Evolutionary conservation across 2,888 invertebrate species (phyloP).

Genomic region (Amaurobius ferox): DNA sequence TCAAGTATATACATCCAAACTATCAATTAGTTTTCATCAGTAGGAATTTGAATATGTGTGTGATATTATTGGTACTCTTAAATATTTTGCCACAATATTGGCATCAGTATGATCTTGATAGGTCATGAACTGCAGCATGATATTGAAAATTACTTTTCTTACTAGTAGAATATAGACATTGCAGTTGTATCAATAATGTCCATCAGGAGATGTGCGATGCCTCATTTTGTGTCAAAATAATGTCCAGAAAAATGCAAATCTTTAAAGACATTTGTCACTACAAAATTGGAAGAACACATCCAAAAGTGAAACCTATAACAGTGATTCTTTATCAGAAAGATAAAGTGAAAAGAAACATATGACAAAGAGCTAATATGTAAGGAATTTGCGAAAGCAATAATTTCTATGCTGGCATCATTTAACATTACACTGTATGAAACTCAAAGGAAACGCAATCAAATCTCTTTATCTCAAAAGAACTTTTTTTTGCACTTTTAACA

Average conservation of each 20-base stretch:
- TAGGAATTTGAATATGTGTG: no score
- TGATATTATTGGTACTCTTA: neutral
- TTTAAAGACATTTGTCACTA: conserved; percentile 3
- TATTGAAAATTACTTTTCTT: conserved; percentile 28
- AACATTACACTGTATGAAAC: no score
- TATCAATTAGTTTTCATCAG: no score
- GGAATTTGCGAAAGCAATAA: no score
- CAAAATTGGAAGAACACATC: neutral
- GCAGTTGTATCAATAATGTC: conserved; percentile 28
- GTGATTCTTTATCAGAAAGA: neutral
- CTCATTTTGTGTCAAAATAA: conserved; percentile 34
- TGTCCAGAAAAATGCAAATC: conserved; percentile 28
- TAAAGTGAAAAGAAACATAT: no score
- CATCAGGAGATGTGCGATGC: conserved; percentile 21
- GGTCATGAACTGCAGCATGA: conserved; percentile 19
- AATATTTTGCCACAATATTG: conserved; percentile 36
- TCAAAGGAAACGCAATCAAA: no score
- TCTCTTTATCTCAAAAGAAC: no score
- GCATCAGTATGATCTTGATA: conserved; percentile 5
- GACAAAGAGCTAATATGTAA: no score
- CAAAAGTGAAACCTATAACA: neutral
- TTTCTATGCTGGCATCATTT: no score
- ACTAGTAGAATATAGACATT: conserved; percentile 31
- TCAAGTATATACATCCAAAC: no score
- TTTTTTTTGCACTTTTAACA: no score